phyloP scores from a whole-genome alignment of 1,140 invertebrate species.

The Frieseomelitta varia region DNA sequence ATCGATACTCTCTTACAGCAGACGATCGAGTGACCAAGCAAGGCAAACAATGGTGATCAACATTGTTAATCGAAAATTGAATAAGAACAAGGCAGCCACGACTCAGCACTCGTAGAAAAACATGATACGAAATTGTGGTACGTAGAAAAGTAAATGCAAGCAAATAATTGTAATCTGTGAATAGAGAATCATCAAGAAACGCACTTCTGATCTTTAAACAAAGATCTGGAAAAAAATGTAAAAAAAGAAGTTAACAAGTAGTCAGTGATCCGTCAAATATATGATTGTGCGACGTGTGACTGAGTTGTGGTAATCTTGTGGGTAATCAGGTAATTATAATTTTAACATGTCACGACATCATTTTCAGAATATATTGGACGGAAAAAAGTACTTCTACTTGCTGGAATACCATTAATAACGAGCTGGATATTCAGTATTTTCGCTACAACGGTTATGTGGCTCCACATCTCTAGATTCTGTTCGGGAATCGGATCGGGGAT shows the following conservation, averaged over 20 bases:
- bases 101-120: slow-evolving; percentile 58
- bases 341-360: slow-evolving; percentile 57
- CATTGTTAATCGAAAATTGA: slow-evolving; percentile 38
- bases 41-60: slow-evolving; percentile 30
- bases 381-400: slow-evolving; percentile 80
- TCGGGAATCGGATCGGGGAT: slow-evolving; percentile 83
- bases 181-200: neutral
- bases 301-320: slow-evolving; percentile 69
- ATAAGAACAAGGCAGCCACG: slow-evolving; percentile 67
- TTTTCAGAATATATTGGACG: slow-evolving; percentile 82
- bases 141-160: slow-evolving; percentile 23
- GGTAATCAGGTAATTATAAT: slow-evolving; percentile 46
- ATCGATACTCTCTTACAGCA: slow-evolving; percentile 45
- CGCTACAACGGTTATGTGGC: slow-evolving; percentile 72
- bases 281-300: slow-evolving; percentile 10
- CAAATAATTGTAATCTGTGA: neutral
- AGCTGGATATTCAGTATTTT: slow-evolving; percentile 82
- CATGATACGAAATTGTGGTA: slow-evolving; percentile 32
- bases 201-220: neutral
- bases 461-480: slow-evolving; percentile 82
- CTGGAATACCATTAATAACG: slow-evolving; percentile 79
- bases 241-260: neutral
- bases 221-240: neutral
- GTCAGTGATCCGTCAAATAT: neutral
- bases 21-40: slow-evolving; percentile 15